Conservation (phyloP, 2,888 invertebrate species). For the Xylocampa areola region DNA sequence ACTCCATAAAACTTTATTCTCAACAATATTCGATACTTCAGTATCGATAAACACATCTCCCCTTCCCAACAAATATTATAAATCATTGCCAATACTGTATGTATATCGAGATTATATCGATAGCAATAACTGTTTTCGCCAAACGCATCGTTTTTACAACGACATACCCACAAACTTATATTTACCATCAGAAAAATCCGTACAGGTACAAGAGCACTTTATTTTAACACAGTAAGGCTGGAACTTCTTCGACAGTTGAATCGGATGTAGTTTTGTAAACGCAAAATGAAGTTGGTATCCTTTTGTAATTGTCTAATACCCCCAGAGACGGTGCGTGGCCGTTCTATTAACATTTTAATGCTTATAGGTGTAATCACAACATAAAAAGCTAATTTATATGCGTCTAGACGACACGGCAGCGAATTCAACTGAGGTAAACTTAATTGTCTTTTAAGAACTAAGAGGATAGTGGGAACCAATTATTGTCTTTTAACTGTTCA, state of each 20-base stretch:
- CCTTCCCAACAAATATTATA: slow-evolving; percentile 75
- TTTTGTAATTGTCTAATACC: slow-evolving; percentile 80
- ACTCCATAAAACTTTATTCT: slow-evolving; percentile 55
- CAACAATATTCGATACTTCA: slow-evolving; percentile 54
- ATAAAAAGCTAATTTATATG: slow-evolving; percentile 79
- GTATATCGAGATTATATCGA: slow-evolving; percentile 79
- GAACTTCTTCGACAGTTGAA: slow-evolving; percentile 18
- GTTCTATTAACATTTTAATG: slow-evolving; percentile 84
- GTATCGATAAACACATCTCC: slow-evolving; percentile 64
- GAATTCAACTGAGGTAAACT: slow-evolving; percentile 60
- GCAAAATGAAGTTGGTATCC: slow-evolving; percentile 53
- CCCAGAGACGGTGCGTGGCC: slow-evolving; percentile 73
- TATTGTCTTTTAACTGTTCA: not conserved
- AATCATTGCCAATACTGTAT: slow-evolving; percentile 73
- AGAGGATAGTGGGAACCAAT: slow-evolving; percentile 30
- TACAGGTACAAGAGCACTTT: not conserved
- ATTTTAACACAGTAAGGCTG: slow-evolving; percentile 19
- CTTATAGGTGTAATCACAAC: slow-evolving; percentile 78
- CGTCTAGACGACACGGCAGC: slow-evolving; percentile 82
- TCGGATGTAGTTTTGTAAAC: slow-evolving; percentile 1
- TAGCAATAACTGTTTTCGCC: slow-evolving; percentile 71
- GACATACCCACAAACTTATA: slow-evolving; percentile 42
- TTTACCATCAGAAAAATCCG: slow-evolving; percentile 23
- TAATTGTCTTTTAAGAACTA: slow-evolving; percentile 53
- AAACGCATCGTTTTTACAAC: slow-evolving; percentile 76